phyloP scores from a whole-genome alignment of 2,797 vertebrate species.

The Poecilia wingei region DNA sequence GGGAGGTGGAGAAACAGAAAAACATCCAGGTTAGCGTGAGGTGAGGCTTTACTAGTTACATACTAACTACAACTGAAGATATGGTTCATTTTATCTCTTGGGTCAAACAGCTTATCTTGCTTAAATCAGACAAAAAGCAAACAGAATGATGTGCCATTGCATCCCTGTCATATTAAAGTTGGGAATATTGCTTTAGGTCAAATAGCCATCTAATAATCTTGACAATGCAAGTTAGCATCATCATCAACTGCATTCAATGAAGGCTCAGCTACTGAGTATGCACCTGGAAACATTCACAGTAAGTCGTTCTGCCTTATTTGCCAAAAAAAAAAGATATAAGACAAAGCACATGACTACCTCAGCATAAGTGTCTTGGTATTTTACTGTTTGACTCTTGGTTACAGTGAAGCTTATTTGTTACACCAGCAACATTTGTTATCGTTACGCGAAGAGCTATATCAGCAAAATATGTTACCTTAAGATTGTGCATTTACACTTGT shows the following conservation, averaged over 20 bases:
- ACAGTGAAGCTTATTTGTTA: conserved; percentile 45
- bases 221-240: conserved; percentile 47
- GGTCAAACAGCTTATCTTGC: conserved; percentile 42
- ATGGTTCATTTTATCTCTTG: conserved; percentile 37
- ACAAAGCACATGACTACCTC: conserved; percentile 33
- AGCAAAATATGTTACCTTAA: conserved; percentile 54
- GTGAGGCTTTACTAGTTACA: neutral
- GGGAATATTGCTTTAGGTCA: conserved; percentile 78
- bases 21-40: neutral
- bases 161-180: conserved; percentile 72
- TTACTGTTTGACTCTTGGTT: conserved; percentile 42
- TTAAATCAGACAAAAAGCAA: conserved; percentile 53
- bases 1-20: neutral
- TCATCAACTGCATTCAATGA: conserved; percentile 59
- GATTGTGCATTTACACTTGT: conserved; percentile 62
- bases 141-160: conserved; percentile 57
- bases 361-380: conserved; percentile 41
- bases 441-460: conserved; percentile 30
- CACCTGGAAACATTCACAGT: conserved; percentile 72
- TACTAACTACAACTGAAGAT: conserved; percentile 9
- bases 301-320: conserved; percentile 57
- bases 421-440: conserved; percentile 47
- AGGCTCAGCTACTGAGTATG: conserved; percentile 47
- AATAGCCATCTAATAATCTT: conserved; percentile 69
- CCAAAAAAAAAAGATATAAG: conserved; percentile 32